Evolutionary conservation across 2,888 invertebrate species (phyloP).

Genomic region (Isotomurus palustris): DNA sequence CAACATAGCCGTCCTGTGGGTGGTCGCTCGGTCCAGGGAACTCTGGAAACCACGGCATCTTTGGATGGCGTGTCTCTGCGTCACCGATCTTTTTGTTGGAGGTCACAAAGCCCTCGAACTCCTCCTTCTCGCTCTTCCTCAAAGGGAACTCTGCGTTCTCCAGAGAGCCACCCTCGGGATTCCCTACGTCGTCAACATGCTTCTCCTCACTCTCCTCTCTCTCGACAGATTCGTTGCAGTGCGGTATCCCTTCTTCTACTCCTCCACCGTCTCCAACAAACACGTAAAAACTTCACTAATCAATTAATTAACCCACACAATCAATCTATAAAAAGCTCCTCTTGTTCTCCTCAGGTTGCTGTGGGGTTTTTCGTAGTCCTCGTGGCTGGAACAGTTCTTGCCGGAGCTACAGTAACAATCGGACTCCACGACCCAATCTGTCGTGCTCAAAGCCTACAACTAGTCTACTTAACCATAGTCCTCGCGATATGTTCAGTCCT

Average conservation of each 20-base stretch:
- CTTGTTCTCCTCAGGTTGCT: slow-evolving; percentile 23
- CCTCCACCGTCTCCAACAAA: slow-evolving; percentile 39
- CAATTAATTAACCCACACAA: neutral
- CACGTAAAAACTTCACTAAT: slow-evolving; percentile 32
- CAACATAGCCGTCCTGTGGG: slow-evolving; percentile 41
- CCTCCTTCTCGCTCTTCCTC: slow-evolving; percentile 32
- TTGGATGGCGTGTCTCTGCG: slow-evolving; percentile 46
- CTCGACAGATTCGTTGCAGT: slow-evolving; percentile 46
- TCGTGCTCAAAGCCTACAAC: slow-evolving; percentile 42
- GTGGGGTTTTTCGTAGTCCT: slow-evolving; percentile 43
- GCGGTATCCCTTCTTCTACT: slow-evolving; percentile 45
- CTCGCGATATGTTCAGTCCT: slow-evolving; percentile 46
- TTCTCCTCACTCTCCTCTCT: slow-evolving; percentile 43
- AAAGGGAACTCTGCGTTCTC: slow-evolving; percentile 30
- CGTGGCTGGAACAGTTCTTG: slow-evolving; percentile 35
- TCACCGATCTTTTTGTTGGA: slow-evolving; percentile 45
- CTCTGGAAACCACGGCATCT: slow-evolving; percentile 46
- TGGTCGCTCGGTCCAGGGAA: slow-evolving; percentile 42
- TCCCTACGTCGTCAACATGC: slow-evolving; percentile 45
- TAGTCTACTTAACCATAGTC: slow-evolving; percentile 43
- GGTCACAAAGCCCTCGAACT: slow-evolving; percentile 44
- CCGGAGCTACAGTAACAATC: slow-evolving; percentile 38
- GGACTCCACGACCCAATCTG: slow-evolving; percentile 40
- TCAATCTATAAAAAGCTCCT: neutral
- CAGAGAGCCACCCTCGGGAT: slow-evolving; percentile 38